Evolutionary conservation across 1,140 invertebrate genomes (phyloP).

Genomic region (Eupeodes corollae): DNA sequence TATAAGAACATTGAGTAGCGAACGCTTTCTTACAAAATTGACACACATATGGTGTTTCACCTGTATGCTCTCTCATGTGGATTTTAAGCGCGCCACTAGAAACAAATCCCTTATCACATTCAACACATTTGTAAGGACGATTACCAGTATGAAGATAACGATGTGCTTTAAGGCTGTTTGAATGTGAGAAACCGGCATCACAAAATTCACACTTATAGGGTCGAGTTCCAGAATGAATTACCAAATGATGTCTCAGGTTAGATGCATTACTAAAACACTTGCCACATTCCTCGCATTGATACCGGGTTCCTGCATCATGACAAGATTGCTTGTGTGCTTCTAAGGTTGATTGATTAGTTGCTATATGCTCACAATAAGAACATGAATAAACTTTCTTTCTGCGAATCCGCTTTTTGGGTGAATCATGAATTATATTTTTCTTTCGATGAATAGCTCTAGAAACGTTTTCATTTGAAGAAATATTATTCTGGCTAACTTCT

Average conservation of each 20-base stretch:
- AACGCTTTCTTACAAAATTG: slow-evolving; percentile 4
- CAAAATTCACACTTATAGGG: slow-evolving; percentile 13
- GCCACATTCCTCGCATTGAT: slow-evolving; percentile 45
- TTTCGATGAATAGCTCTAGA: no score
- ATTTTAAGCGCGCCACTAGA: slow-evolving; percentile 40
- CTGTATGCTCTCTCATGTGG: slow-evolving; percentile 37
- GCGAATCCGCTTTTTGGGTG: no score
- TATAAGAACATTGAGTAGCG: background rate
- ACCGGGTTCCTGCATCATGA: slow-evolving; percentile 65
- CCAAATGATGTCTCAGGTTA: slow-evolving; percentile 40
- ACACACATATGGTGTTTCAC: slow-evolving; percentile 8
- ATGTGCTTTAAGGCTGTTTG: slow-evolving; percentile 4
- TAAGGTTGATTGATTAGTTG: no score
- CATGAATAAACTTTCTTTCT: no score
- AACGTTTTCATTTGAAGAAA: no score
- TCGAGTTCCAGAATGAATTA: slow-evolving; percentile 27
- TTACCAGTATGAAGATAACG: slow-evolving; percentile 4
- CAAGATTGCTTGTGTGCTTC: slow-evolving; percentile 14
- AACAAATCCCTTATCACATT: slow-evolving; percentile 36
- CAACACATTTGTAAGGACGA: slow-evolving; percentile 1
- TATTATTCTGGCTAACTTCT: no score
- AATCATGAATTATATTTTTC: no score
- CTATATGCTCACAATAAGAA: no score
- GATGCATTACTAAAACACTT: slow-evolving; percentile 42
- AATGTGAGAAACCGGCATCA: slow-evolving; percentile 1